Conservation (phyloP, 2,888 invertebrate species). For the Chymomyza caudatula region DNA sequence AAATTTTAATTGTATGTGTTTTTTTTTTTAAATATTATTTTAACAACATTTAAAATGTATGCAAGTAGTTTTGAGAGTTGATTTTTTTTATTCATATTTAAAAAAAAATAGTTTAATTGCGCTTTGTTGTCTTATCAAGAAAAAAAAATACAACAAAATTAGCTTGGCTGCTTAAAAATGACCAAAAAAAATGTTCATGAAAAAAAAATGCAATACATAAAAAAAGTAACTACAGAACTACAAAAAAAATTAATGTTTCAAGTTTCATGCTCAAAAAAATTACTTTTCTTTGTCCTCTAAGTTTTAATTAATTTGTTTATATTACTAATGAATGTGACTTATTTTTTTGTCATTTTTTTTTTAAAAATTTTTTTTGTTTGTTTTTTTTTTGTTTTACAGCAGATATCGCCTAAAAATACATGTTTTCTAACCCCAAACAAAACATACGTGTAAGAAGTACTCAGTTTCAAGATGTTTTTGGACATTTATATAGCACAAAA, state of each 20-base stretch:
- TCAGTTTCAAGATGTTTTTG: too few relatives aligned
- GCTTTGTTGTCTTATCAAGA: conserved; percentile 1
- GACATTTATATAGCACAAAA: too few relatives aligned
- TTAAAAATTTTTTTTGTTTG: conserved; percentile 9
- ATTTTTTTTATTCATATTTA: conserved; percentile 3
- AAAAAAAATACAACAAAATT: conserved; percentile 52
- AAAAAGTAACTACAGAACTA: background rate
- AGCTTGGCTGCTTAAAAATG: conserved; percentile 65
- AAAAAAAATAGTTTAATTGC: conserved; percentile 28
- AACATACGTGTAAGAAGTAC: background rate
- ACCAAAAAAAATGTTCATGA: conserved; percentile 37
- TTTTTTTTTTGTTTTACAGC: conserved; percentile 1
- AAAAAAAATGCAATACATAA: background rate
- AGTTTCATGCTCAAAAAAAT: background rate
- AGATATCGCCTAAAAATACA: background rate
- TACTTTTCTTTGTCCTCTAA: background rate
- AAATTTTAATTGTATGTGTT: conserved; percentile 12
- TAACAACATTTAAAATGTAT: conserved; percentile 70
- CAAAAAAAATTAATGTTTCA: background rate
- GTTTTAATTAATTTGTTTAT: background rate
- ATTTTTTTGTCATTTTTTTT: conserved; percentile 17
- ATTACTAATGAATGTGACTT: conserved; percentile 14
- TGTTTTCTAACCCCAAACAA: background rate
- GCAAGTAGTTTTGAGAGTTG: conserved; percentile 46
- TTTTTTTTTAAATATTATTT: conserved; percentile 38